A percentile compares a stretch with the other conserved stretches of the same genome.
phyloP scores from a whole-genome alignment of 2,888 invertebrate genomes.

The Physocephala rufipes region DNA sequence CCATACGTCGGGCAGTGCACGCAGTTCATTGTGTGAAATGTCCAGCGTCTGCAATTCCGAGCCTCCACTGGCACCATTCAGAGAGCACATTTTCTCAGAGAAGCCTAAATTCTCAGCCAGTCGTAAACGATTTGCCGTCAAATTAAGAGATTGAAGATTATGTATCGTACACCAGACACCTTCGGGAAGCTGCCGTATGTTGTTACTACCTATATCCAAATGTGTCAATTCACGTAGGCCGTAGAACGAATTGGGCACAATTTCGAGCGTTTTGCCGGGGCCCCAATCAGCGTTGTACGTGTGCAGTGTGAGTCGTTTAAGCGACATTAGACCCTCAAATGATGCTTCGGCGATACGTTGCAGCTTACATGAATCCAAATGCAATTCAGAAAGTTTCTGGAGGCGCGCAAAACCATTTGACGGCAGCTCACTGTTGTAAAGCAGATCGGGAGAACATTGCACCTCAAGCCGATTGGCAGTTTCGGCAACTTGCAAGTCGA shows the following conservation, averaged over 20 bases:
- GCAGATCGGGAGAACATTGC: slow-evolving; percentile 79
- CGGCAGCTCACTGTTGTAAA: slow-evolving; percentile 79
- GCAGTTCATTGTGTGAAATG: slow-evolving; percentile 82
- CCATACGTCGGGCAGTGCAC: slow-evolving; percentile 76
- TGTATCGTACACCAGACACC: slow-evolving; percentile 81
- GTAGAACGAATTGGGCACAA: slow-evolving; percentile 76
- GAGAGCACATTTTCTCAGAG: slow-evolving; percentile 63
- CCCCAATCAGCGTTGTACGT: slow-evolving; percentile 85
- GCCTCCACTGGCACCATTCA: slow-evolving; percentile 70
- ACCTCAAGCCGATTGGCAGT: slow-evolving; percentile 78
- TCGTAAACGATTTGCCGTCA: slow-evolving; percentile 84
- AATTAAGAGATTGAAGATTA: slow-evolving; percentile 83
- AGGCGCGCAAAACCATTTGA: slow-evolving; percentile 77
- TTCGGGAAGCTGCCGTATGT: slow-evolving; percentile 81
- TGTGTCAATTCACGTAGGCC: slow-evolving; percentile 82
- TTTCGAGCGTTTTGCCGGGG: slow-evolving; percentile 77
- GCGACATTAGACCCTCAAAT: slow-evolving; percentile 81
- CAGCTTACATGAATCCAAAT: slow-evolving; percentile 82
- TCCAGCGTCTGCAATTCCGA: slow-evolving; percentile 81
- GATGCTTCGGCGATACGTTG: slow-evolving; percentile 78
- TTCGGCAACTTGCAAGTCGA: slow-evolving; percentile 70
- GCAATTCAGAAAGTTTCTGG: slow-evolving; percentile 78
- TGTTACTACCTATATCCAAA: slow-evolving; percentile 84
- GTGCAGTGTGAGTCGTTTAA: slow-evolving; percentile 80
- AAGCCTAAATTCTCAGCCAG: slow-evolving; percentile 82